Evolutionary conservation across 2,797 vertebrate species (phyloP), one percentile per base, ranked within the genome.

Genomic region (Chaetodon trifasciatus): DNA sequence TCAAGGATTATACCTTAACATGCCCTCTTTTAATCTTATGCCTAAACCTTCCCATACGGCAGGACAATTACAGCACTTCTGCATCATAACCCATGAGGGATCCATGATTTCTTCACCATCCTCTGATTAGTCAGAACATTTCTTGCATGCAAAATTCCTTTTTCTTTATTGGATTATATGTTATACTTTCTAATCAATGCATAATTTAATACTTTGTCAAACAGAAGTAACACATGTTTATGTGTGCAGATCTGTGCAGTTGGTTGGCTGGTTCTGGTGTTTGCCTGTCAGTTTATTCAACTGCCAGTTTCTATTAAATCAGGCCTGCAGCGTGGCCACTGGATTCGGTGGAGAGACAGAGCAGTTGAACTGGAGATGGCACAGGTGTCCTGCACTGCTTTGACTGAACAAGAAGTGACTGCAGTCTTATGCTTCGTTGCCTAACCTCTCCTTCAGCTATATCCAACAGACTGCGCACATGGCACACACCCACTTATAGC

Each of bases 371-470:
- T 78, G 74, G 78, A 88, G 86, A 82, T 75, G 73, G 85, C 88
- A 85, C 88, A 92, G 91, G 89, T 90, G 85, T 87, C 77, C 75
- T 0, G 15, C 32, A 0, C 53, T 69, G 71, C 75, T 78, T 75
- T 86, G 86, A 89, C 72, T 86, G 78, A 92, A 92, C 79, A 61
- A 67, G 82, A 90, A 91, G 87, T 93, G 92, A 94, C 91, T 88
- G 78, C 74, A 79, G 78, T 88, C 85, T 88, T 84, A 86, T 86
- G 91, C 91, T 89, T 80, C 68, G 16, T 58, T 90, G 86, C 82
- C 47, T 83, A n/a, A 76, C 75, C 75, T 84, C 81, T 89, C 90
- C 84, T 83, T 68, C 66, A 86, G 93, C 88, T 71, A 82, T 74
- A 78, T 82, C 83, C 50, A 69, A 81, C 85, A 89, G 82, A 90